Evolutionary conservation across 2,888 invertebrate genomes (phyloP).

Genomic region (Sesamia inferens): DNA sequence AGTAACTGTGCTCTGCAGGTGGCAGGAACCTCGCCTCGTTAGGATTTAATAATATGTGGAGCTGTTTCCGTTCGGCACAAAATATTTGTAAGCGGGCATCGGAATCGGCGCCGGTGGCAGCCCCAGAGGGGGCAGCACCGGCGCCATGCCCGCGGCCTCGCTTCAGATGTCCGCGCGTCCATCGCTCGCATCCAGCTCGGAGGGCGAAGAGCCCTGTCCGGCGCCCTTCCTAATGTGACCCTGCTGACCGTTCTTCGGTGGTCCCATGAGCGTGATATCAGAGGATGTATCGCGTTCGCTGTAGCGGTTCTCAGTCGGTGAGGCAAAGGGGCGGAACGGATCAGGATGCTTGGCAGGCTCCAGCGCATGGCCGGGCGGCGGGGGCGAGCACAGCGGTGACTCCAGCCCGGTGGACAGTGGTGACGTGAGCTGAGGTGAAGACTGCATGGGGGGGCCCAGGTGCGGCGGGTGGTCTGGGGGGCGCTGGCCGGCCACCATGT

Average conservation of each 20-base stretch:
- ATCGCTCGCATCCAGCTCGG: constrained; percentile 90
- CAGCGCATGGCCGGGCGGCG: constrained; percentile 91
- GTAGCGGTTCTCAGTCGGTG: constrained; percentile 91
- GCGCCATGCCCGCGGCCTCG: constrained; percentile 85
- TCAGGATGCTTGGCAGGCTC: constrained; percentile 89
- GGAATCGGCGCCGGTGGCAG: constrained; percentile 80
- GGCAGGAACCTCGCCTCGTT: constrained; percentile 51
- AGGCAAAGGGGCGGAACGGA: constrained; percentile 90
- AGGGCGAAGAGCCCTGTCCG: constrained; percentile 87
- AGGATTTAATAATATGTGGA: constrained; percentile 83
- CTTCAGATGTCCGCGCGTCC: constrained; percentile 90
- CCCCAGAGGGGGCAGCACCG: constrained; percentile 66
- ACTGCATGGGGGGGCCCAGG: constrained; percentile 84
- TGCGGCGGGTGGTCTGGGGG: constrained; percentile 86
- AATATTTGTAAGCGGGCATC: constrained; percentile 86
- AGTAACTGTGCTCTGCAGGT: constrained; percentile 43
- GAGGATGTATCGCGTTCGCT: constrained; percentile 91
- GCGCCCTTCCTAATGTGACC: constrained; percentile 73
- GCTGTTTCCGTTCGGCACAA: constrained; percentile 84
- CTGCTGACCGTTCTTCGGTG: constrained; percentile 82
- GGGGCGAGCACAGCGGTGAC: constrained; percentile 91
- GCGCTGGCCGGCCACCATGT: constrained; percentile 91
- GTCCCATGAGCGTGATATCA: constrained; percentile 84
- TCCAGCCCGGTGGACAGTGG: constrained; percentile 90
- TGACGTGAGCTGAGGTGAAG: constrained; percentile 87